Evolutionary conservation across 2,113 vertebrate genomes (phyloP).

Genomic region (Procavia capensis): DNA sequence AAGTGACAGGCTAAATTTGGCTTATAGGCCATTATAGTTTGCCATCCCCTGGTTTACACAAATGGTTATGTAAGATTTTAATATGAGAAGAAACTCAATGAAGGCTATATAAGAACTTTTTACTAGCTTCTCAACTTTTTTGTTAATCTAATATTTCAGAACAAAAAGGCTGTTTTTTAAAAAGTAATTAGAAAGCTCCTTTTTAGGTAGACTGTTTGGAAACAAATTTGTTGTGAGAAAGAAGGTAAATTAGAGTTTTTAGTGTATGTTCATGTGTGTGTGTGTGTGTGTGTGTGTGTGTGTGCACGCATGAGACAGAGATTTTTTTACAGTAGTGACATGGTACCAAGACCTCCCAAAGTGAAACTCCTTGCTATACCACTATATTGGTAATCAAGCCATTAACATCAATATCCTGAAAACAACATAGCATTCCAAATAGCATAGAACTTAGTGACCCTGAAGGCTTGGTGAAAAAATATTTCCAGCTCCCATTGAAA

Average conservation of each 20-base stretch:
- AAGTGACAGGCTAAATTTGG: not conserved
- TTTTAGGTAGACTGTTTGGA: conserved; percentile 36
- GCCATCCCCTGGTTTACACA: not conserved
- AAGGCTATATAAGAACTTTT: not conserved
- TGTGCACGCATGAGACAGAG: not conserved
- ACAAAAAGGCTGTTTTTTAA: conserved; percentile 43
- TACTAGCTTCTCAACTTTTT: conserved; percentile 18
- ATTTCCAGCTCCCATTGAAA: conserved; percentile 47
- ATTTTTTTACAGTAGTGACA: conserved; percentile 53
- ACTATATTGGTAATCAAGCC: conserved; percentile 54
- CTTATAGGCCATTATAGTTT: not conserved
- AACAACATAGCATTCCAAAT: conserved; percentile 62
- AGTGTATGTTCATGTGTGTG: not conserved
- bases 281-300: not conserved
- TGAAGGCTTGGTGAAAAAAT: conserved; percentile 18
- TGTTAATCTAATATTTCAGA: conserved; percentile 46
- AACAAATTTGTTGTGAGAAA: conserved; percentile 4
- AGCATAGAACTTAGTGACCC: conserved; percentile 55
- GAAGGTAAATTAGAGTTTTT: not conserved
- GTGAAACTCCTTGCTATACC: conserved; percentile 45
- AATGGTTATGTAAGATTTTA: conserved; percentile 21
- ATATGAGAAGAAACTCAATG: conserved; percentile 21
- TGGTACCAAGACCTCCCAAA: conserved; percentile 63
- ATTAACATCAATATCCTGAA: conserved; percentile 58
- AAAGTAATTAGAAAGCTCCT: not conserved